These are phyloP conservation scores for Pandemis corylana DNA, from an alignment of 2,888 invertebrate species.

Conservation along the genomic window DNA sequence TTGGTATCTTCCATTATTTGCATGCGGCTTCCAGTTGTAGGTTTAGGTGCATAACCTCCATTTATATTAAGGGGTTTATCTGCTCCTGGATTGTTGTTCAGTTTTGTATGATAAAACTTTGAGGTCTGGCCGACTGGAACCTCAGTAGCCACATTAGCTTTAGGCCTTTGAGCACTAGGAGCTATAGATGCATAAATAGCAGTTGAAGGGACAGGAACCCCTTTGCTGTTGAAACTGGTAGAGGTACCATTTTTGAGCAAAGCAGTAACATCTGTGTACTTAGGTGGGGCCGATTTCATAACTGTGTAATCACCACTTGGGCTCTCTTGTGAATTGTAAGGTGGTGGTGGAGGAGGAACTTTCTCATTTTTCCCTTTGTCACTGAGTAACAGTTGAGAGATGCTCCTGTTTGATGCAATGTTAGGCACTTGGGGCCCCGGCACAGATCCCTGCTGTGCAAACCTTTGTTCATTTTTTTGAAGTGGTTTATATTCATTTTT, in stretches of 20 bases:
- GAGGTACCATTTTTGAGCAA: conserved; percentile 70
- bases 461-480: conserved; percentile 69
- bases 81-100: conserved; percentile 79
- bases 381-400: conserved; percentile 60
- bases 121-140: conserved; percentile 83
- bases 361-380: conserved; percentile 83
- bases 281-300: conserved; percentile 81
- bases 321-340: conserved; percentile 69
- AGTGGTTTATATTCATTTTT: conserved; percentile 71
- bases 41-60: conserved; percentile 68
- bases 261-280: conserved; percentile 78
- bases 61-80: conserved; percentile 69
- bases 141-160: conserved; percentile 82
- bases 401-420: conserved; percentile 64
- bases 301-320: conserved; percentile 77
- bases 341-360: conserved; percentile 78
- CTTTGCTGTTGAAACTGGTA: conserved; percentile 75
- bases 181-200: conserved; percentile 83
- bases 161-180: conserved; percentile 82
- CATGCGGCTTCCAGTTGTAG: conserved; percentile 67
- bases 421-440: conserved; percentile 79
- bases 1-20: conserved; percentile 89
- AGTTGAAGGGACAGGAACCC: conserved; percentile 77
- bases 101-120: conserved; percentile 85
- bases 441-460: conserved; percentile 74